phyloP scores from a whole-genome alignment of 2,113 vertebrate genomes.

The Bufo bufo region DNA sequence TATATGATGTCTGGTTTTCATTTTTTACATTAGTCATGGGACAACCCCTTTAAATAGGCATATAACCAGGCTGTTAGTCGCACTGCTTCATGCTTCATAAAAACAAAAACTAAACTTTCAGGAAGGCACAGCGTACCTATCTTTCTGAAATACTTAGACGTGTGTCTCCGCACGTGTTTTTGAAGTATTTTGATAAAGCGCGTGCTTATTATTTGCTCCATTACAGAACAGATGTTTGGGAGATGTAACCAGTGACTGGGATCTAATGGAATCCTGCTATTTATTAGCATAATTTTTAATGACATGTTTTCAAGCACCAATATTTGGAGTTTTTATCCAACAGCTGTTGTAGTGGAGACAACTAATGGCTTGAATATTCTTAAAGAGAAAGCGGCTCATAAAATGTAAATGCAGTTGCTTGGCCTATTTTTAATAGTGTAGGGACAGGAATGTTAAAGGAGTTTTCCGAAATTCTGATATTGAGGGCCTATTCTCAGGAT shows the following conservation, averaged over 20 bases:
- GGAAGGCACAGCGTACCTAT: no score
- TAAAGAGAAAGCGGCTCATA: background rate
- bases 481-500: no score
- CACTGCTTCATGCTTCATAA: no score
- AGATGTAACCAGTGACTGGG: slow-evolving; percentile 4
- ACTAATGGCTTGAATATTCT: background rate
- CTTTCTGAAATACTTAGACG: background rate
- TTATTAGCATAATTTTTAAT: slow-evolving; percentile 41
- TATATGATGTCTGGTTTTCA: no score
- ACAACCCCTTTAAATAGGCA: no score
- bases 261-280: slow-evolving; percentile 31
- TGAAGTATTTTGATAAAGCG: slow-evolving; percentile 4
- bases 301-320: slow-evolving; percentile 18
- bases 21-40: no score
- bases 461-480: no score
- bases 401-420: no score
- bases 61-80: no score
- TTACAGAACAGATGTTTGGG: slow-evolving; percentile 18
- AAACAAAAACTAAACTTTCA: no score
- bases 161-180: background rate
- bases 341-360: slow-evolving; percentile 22
- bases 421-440: no score
- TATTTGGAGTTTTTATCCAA: slow-evolving; percentile 21
- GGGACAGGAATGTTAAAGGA: no score
- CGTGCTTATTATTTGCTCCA: slow-evolving; percentile 13